Base-by-base conservation (phyloP, 2,113 vertebrate species). In the Ctenodactylus gundi region DNA sequence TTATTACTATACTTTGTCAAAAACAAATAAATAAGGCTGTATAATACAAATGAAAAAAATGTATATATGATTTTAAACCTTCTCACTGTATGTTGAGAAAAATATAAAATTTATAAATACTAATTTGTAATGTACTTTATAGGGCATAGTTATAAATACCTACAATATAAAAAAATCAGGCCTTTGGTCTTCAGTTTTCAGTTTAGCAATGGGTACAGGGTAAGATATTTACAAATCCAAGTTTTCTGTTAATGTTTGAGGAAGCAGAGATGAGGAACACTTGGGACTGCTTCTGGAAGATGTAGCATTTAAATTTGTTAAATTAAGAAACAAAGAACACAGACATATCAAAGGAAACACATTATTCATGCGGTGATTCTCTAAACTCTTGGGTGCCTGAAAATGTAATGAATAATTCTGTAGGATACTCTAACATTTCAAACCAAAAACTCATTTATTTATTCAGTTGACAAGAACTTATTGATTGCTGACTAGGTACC, bases 371-470 rank as follows among this genome's bases (percentile, higher is more conserved):
- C 31, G 82, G 49, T 55, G 84, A 88, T 64, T 90, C 51, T 44
- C 34, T 64, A 29, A 77, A 46, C 75, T n/a, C n/a, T 4, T 36
- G 34, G 85, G 49, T 88, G 60, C 92, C 57, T 88, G 67, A 55
- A 82, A 95, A 93, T 83, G 85, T 94, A 94, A 85, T 88, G 82
- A 95, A 77, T 94, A 93, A 94, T 95, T 96, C 36, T 68, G n/a
- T 80, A 73, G 55, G 39, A 70, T 73, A 41, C 17, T 72, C 51
- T 75, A 57, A 85, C 25, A 73, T 85, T 88, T 91, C 60, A 80
- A 51, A 72, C 60, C 11, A 55, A 90, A 81, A 83, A 8, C 18
- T 72, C 62, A 17, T 46, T 94, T n/a, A 65, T 70, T 77, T 91
- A 90, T 94, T 85, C 67, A 53, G 25, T 27, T 95, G 94, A 72